Evolutionary conservation across 2,797 vertebrate genomes (phyloP), one percentile per base, ranked within the genome.

Genomic region (Oophaga sylvatica): DNA sequence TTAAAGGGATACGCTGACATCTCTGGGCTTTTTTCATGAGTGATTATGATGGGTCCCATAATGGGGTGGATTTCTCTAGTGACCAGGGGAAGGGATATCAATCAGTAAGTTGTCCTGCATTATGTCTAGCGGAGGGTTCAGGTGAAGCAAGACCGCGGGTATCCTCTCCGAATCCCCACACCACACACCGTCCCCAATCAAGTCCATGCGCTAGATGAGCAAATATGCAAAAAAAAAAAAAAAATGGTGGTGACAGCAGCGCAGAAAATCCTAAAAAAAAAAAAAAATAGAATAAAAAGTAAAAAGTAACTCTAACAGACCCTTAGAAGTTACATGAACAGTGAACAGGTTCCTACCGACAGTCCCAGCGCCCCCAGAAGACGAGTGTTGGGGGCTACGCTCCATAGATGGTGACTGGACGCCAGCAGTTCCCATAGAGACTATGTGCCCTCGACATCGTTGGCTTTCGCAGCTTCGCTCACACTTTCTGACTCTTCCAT

Each of bases 371-470:
- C 8, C 29, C 31, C 31, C 45, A 19, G 63, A 31, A n/a, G 67
- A 22, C 16, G 63, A 56, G 63, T 56, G 15, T 5, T 17, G 45
- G 22, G 19, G 26, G 31, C 15, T 73, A 60, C 17, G 63, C 29
- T 15, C 65, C 31, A 59, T 31, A 86, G 71, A 77, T 77, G 85
- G 85, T 73, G 62, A 87, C 71, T 62, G 81, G 83, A 79, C 70
- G n/a, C 86, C 81, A 60, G 86, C 86, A 87, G 81, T 79, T 87
- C 31, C 80, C 80, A 83, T 77, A 31, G 56, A 35, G 22, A 81
- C 56, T 48, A 84, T 77, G 71, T 84, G 83, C 71, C 83, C 48
- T 45, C 53, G 71, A 84, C 83, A 45, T 60, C 41, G 45, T 60
- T 62, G 16, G 62, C 29, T 62, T 17, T 48, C 12, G 11, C 17